phyloP scores from a whole-genome alignment of 2,888 invertebrate genomes.

The Cecidostiba fungosa region DNA sequence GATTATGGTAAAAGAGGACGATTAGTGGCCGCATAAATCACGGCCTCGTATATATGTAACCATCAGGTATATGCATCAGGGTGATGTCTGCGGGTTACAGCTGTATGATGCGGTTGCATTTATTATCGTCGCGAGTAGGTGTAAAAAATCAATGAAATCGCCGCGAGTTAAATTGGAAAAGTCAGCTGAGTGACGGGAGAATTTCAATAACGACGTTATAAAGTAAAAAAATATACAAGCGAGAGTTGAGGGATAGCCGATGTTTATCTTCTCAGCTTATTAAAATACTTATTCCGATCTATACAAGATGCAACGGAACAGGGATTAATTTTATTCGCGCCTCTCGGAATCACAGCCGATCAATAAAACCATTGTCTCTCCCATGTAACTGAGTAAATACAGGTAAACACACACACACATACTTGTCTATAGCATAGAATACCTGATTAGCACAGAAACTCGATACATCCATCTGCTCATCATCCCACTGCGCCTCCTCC shows the following conservation, averaged over 20 bases:
- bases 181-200: slow-evolving; percentile 12
- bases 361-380: background rate
- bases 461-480: background rate
- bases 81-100: slow-evolving; percentile 8
- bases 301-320: background rate
- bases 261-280: background rate
- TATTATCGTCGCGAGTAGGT: slow-evolving; percentile 3
- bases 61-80: background rate
- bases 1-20: slow-evolving; percentile 9
- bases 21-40: slow-evolving; percentile 48
- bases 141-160: background rate
- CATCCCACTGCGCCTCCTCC: background rate
- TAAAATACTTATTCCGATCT: background rate
- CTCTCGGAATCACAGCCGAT: background rate
- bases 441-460: background rate
- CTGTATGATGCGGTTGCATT: slow-evolving; percentile 32
- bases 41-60: background rate
- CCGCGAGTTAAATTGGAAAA: slow-evolving; percentile 28
- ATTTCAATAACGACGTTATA: slow-evolving; percentile 34
- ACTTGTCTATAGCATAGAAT: background rate
- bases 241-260: background rate
- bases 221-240: slow-evolving; percentile 24
- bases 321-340: background rate
- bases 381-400: background rate
- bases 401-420: background rate